Evolutionary conservation across 2,797 vertebrate species (phyloP).

Genomic region (Typhlichthys subterraneus): DNA sequence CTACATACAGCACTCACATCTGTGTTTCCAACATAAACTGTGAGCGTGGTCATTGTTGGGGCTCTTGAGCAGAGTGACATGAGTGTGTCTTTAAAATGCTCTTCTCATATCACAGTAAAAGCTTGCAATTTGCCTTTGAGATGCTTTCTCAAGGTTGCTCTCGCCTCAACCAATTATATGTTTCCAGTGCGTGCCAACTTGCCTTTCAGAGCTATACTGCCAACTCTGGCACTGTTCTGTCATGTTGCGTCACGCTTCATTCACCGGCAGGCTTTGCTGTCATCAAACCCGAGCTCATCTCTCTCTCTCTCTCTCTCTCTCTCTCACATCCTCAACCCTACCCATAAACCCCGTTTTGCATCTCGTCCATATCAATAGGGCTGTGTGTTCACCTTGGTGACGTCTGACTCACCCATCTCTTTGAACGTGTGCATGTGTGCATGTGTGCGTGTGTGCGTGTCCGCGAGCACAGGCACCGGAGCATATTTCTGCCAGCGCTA

Average conservation of each 20-base stretch:
- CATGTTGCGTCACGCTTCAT: background rate
- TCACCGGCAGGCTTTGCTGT: background rate
- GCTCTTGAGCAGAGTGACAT: too few relatives aligned
- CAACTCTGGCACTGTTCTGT: background rate
- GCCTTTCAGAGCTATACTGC: too few relatives aligned
- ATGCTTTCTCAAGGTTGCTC: slow-evolving; percentile 12
- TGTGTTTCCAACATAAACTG: background rate
- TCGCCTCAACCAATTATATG: background rate
- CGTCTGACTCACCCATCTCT: slow-evolving; percentile 48
- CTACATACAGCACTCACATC: background rate
- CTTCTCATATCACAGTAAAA: background rate
- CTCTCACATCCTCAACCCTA: slow-evolving; percentile 8
- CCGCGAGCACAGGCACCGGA: slow-evolving; percentile 9
- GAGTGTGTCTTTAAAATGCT: background rate
- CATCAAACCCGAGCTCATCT: background rate
- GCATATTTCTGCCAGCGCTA: slow-evolving; percentile 30
- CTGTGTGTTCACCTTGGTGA: slow-evolving; percentile 31
- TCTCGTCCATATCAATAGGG: slow-evolving; percentile 9
- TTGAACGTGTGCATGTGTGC: slow-evolving; percentile 1
- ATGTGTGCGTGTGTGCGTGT: background rate
- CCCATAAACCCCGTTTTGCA: slow-evolving; percentile 10
- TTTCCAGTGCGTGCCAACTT: background rate
- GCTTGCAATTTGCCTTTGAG: background rate
- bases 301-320: background rate
- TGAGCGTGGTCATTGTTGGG: too few relatives aligned